phyloP scores from a whole-genome alignment of 37 sponge, comb jelly and placozoan genomes.

The Bolinopsis microptera region DNA sequence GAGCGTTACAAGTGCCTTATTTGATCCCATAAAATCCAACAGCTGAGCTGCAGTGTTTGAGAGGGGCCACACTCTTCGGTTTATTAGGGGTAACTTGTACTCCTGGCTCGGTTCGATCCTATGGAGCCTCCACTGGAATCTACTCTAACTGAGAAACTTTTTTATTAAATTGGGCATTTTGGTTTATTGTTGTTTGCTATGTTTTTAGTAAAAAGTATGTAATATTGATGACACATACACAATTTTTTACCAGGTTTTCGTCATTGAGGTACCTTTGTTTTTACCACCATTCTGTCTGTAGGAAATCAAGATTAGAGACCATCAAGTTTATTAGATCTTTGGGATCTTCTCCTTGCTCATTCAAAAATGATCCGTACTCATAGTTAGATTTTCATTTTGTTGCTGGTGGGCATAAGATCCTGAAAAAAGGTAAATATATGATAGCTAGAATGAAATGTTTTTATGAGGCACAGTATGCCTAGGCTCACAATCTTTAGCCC shows the following conservation, averaged over 20 bases:
- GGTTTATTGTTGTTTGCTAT: too few species aligned
- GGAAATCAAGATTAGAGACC: background rate
- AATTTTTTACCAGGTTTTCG: too few species aligned
- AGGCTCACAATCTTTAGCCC: too few species aligned
- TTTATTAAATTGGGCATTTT: too few species aligned
- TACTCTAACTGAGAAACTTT: too few species aligned
- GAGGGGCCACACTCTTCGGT: background rate
- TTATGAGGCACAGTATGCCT: too few species aligned
- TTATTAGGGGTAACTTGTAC: background rate
- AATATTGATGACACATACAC: too few species aligned
- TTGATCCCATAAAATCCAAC: background rate
- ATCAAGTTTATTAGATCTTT: background rate
- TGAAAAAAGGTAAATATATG: too few species aligned
- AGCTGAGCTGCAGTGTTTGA: background rate
- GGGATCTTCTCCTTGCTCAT: background rate
- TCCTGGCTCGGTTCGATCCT: background rate
- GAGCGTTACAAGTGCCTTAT: background rate
- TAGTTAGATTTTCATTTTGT: background rate
- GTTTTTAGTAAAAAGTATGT: too few species aligned
- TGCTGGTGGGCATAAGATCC: background rate
- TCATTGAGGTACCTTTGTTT: too few species aligned
- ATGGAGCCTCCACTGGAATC: background rate
- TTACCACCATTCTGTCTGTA: too few species aligned
- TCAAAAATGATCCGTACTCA: background rate
- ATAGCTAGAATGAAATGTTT: too few species aligned